Conservation (phyloP, 2,113 vertebrate genomes). For the Malaclemys terrapin region DNA sequence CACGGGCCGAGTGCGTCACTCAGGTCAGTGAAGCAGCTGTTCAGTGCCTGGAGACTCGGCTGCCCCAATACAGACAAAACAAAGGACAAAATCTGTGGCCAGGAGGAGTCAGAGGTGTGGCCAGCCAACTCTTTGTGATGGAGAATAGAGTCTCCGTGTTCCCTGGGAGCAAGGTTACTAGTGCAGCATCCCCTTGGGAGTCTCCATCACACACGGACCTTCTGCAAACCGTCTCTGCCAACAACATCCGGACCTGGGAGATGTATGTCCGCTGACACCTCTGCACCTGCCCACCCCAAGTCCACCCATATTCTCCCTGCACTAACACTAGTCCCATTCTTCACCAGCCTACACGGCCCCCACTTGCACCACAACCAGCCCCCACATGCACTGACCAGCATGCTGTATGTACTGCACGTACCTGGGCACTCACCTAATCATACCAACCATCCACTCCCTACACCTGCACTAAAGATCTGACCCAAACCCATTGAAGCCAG, state of each 20-base stretch:
- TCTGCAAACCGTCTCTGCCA: not conserved
- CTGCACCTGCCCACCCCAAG: not conserved
- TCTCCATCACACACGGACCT: accelerated
- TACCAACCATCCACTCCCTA: not conserved
- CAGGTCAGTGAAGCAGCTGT: conserved; percentile 2
- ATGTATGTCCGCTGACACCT: not conserved
- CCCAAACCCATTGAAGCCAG: not conserved
- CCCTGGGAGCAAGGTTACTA: accelerated
- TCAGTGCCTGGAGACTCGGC: accelerated
- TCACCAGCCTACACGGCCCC: not conserved
- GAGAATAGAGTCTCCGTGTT: too few species aligned
- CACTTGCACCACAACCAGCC: not conserved
- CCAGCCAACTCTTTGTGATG: accelerated
- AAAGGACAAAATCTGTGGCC: not conserved
- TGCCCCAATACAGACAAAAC: accelerated
- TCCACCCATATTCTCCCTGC: not conserved
- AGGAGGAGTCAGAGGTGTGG: not conserved
- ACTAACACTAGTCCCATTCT: not conserved
- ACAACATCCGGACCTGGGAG: not conserved
- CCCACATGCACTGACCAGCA: too few species aligned
- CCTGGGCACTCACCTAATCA: not conserved
- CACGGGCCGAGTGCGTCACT: accelerated
- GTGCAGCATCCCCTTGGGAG: not conserved
- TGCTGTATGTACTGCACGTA: not conserved
- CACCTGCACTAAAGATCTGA: not conserved